Conservation (phyloP, 2,797 vertebrate genomes). For the Myotis pilosus region DNA sequence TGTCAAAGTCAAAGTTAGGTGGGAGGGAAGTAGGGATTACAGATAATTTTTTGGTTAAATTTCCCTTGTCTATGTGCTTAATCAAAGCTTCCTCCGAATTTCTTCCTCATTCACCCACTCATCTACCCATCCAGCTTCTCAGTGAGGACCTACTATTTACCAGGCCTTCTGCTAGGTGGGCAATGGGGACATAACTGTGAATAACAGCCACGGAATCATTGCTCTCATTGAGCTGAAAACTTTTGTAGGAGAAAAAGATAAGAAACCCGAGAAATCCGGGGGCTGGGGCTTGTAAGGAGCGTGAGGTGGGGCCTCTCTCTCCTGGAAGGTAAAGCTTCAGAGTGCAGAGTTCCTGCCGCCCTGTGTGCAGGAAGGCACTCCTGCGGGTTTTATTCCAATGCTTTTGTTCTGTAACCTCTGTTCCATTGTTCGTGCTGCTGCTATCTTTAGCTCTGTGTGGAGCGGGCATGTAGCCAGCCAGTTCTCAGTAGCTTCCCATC, state of each 20-base stretch:
- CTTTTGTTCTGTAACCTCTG: conserved; percentile 59
- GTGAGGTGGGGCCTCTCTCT: not conserved
- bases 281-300: not conserved
- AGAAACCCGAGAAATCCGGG: not conserved
- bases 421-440: conserved; percentile 32
- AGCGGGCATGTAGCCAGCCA: conserved; percentile 7
- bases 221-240: not conserved
- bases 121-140: not conserved
- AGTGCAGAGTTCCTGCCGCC: not conserved
- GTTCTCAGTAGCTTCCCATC: conserved; percentile 11
- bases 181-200: not conserved
- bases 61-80: not conserved
- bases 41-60: not conserved
- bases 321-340: not conserved
- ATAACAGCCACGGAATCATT: not conserved
- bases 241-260: not conserved
- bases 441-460: not conserved
- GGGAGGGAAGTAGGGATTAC: not conserved
- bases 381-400: not conserved
- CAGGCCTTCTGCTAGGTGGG: not conserved
- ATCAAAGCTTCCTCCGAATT: not conserved
- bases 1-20: not conserved
- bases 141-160: not conserved
- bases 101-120: not conserved
- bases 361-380: not conserved